Conservation (phyloP, 2,888 invertebrate genomes). For the Xylophagus ater region DNA sequence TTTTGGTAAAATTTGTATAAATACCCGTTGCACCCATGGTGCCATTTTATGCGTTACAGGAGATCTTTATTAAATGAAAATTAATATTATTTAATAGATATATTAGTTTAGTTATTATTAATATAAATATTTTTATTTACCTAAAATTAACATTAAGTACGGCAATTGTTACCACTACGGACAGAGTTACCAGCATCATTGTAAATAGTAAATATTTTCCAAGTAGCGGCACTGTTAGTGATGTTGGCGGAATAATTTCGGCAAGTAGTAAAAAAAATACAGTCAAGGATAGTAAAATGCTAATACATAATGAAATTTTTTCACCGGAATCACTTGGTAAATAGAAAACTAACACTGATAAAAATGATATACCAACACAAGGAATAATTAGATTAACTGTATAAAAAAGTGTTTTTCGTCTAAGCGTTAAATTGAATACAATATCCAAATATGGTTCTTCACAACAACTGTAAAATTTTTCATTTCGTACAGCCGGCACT, state of each 20-base stretch:
- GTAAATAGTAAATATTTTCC: conserved; percentile 90
- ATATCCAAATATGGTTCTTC: conserved; percentile 95
- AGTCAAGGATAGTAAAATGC: conserved; percentile 82
- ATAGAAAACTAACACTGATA: conserved; percentile 95
- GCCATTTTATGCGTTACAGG: conserved; percentile 88
- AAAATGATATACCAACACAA: conserved; percentile 91
- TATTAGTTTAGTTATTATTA: too few species aligned
- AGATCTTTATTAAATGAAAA: conserved; percentile 43
- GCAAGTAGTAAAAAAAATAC: conserved; percentile 89
- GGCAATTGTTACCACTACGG: conserved; percentile 86
- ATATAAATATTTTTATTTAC: conserved; percentile 23
- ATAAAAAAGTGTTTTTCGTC: conserved; percentile 93
- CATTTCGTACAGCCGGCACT: conserved; percentile 79
- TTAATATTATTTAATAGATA: not conserved
- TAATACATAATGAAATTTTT: conserved; percentile 92
- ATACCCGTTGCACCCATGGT: conserved; percentile 79
- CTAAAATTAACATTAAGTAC: conserved; percentile 86
- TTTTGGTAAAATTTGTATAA: conserved; percentile 75
- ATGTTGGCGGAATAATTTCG: conserved; percentile 91
- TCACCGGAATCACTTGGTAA: conserved; percentile 95
- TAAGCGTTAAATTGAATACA: conserved; percentile 89
- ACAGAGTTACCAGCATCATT: conserved; percentile 87
- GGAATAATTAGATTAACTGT: conserved; percentile 95
- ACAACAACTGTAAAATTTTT: conserved; percentile 92
- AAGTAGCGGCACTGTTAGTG: conserved; percentile 78